Evolutionary conservation across 2,797 vertebrate genomes (phyloP), one percentile per base, ranked within the genome.

Genomic region (Takifugu ocellatus): DNA sequence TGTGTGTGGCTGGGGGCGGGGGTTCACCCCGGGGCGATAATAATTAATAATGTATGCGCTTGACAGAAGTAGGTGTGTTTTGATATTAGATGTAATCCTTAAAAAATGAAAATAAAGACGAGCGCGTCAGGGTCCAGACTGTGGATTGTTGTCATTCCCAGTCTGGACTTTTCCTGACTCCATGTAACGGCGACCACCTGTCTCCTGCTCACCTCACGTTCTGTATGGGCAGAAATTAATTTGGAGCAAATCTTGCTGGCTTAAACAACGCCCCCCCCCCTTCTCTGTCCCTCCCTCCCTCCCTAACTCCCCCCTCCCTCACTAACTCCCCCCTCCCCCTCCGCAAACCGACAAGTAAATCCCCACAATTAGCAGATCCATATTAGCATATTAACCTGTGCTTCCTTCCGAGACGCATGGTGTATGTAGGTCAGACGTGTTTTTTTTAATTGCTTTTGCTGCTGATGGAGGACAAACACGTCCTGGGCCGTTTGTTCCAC

Each of bases 331-430:
- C 27, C 27, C 27, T 5, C 26, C 26, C 6, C 26, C 26, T 29
- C 27, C 42, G 36, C 79, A 82, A 83, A 86, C 83, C 59, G 75
- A 86, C 84, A 61, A 87, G 74, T 81, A 86, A 87, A 87, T 87
- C 86, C 85, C 74, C 61, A 75, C 85, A 88, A 89, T 90, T 88
- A 90, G 87, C 84, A 81, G 85, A 85, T 84, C 84, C 84, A 87
- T 84, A 91, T 92, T 91, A 90, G 89, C 88, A 90, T 91, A 91
- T 88, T 89, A 91, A 91, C 88, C 89, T 91, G 77, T 77, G 78
- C 79, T 82, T 84, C 76, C 73, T 83, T 87, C 76, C 66, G 75
- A 78, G 72, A 62, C 74, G 70, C 81, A 56, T 82, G 83, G 73
- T 84, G 7, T 85, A 92, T 90, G 85, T 92, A 91, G 91, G 91